These are phyloP conservation scores for Yoshiicerus persimilis DNA, from an alignment of 1,140 invertebrate genomes.

Conservation along the genomic window DNA sequence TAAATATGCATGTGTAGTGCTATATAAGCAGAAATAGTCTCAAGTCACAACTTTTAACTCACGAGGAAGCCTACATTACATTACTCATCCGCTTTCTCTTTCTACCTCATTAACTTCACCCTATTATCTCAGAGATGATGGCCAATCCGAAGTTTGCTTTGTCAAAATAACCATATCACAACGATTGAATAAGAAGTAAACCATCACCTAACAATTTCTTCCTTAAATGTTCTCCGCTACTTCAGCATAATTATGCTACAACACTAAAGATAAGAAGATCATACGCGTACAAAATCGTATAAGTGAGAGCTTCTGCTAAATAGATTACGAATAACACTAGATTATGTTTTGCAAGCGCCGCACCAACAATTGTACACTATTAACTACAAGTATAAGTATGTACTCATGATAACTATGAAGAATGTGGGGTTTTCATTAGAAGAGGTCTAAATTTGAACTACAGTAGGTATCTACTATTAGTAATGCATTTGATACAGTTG, in stretches of 20 bases:
- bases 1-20: background rate
- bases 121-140: conserved; percentile 14
- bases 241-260: background rate
- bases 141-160: background rate
- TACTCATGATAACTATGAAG: background rate
- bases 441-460: background rate
- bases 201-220: background rate
- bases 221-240: background rate
- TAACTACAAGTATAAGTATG: background rate
- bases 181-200: background rate
- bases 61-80: background rate
- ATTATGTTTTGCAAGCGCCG: background rate
- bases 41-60: background rate
- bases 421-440: background rate
- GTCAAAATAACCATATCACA: conserved; percentile 10
- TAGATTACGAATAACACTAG: background rate
- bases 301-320: background rate
- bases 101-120: conserved; percentile 16
- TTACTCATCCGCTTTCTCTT: conserved; percentile 16
- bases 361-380: background rate
- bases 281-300: background rate
- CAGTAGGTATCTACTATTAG: background rate
- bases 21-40: background rate
- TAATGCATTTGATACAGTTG: background rate
- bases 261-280: background rate